phyloP scores from a whole-genome alignment of 2,113 vertebrate genomes.

The Protobothrops flavoviridis region DNA sequence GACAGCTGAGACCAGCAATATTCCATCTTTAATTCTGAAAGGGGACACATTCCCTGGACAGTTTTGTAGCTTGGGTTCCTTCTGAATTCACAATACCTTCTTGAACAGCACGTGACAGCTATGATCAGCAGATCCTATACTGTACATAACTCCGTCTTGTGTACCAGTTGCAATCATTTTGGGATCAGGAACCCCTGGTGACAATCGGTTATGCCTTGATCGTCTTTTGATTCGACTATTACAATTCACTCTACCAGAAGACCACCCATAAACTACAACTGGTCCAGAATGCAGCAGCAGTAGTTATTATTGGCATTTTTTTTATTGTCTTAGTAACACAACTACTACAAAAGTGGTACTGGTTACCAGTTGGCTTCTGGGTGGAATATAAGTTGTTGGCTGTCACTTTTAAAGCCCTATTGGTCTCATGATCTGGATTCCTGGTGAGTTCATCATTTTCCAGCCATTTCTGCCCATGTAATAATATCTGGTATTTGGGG shows the following conservation, averaged over 20 bases:
- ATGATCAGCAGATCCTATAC: not conserved
- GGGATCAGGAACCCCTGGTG: not conserved
- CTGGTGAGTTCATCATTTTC: not conserved
- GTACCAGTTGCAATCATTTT: not conserved
- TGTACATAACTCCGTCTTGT: not conserved
- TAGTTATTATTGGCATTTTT: not conserved
- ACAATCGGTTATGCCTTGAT: not conserved
- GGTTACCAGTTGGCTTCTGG: not conserved
- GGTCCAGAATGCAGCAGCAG: not conserved
- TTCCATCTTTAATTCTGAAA: not conserved
- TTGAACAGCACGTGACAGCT: not conserved
- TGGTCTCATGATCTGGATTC: not conserved
- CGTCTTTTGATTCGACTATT: not conserved
- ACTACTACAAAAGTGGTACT: not conserved
- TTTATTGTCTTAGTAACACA: not conserved
- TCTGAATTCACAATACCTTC: not conserved
- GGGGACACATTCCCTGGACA: not conserved
- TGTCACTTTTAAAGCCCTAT: not conserved
- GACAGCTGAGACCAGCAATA: not conserved
- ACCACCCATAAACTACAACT: not conserved
- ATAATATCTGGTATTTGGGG: not conserved
- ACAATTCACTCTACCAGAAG: not conserved
- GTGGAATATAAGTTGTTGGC: not conserved
- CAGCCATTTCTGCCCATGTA: not conserved
- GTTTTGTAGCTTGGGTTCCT: not conserved